These are phyloP conservation scores for Hirtodrosophila confusa DNA, from an alignment of 2,888 invertebrate genomes.

Conservation along the genomic window DNA sequence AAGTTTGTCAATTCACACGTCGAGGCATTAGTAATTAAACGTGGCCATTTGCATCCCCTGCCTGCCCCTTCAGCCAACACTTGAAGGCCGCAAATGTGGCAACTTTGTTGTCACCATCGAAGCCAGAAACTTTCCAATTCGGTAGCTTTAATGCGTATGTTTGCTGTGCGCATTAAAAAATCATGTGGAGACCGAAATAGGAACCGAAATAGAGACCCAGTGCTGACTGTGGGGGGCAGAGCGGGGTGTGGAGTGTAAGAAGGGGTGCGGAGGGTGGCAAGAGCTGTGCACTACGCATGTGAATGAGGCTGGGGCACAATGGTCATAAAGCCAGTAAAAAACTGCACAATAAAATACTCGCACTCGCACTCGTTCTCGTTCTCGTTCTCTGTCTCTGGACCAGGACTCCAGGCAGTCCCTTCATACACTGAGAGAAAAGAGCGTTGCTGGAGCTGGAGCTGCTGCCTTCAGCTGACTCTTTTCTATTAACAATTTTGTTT, in stretches of 20 bases:
- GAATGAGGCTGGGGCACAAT: slow-evolving; percentile 59
- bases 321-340: slow-evolving; percentile 72
- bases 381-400: too few species aligned
- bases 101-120: slow-evolving; percentile 9
- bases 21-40: too few species aligned
- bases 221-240: slow-evolving; percentile 1
- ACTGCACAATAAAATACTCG: slow-evolving; percentile 64
- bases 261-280: not conserved
- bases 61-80: too few species aligned
- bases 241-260: not conserved
- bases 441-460: too few species aligned
- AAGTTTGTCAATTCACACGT: too few species aligned
- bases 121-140: slow-evolving; percentile 41
- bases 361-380: not conserved
- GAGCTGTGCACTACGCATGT: slow-evolving; percentile 25
- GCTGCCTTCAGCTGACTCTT: too few species aligned
- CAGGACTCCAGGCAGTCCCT: slow-evolving; percentile 1
- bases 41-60: too few species aligned
- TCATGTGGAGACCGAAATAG: slow-evolving; percentile 44
- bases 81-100: not conserved
- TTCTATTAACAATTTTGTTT: too few species aligned
- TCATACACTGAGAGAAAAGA: too few species aligned
- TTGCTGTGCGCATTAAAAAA: slow-evolving; percentile 57
- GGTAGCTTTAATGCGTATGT: slow-evolving; percentile 48
- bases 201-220: slow-evolving; percentile 2